These are phyloP conservation scores for Chymomyza caudatula DNA, from an alignment of 2,888 invertebrate species.

Conservation along the genomic window DNA sequence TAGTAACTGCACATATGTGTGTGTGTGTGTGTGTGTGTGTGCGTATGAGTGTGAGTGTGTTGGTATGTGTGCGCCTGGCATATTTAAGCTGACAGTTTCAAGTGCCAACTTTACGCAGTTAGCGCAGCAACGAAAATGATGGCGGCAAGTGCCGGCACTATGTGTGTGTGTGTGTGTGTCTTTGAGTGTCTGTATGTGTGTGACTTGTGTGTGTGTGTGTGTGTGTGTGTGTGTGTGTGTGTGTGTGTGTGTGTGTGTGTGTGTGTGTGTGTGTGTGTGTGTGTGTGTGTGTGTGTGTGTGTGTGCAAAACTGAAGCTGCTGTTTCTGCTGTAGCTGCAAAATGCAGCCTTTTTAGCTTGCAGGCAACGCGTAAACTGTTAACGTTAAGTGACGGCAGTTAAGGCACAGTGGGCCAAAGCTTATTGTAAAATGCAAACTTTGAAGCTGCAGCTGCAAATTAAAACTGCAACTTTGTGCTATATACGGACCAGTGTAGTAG, in stretches of 20 bases:
- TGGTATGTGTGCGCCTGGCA: constrained; percentile 58
- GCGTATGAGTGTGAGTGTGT: constrained; percentile 21
- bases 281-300: constrained; percentile 16
- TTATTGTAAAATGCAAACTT: neutral
- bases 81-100: constrained; percentile 71
- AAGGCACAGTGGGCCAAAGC: constrained; percentile 56
- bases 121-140: constrained; percentile 65
- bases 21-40: constrained; percentile 12
- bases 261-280: constrained; percentile 11
- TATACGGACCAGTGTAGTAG: neutral
- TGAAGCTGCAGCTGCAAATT: constrained; percentile 2
- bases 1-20: constrained; percentile 43
- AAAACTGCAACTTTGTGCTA: constrained; percentile 7
- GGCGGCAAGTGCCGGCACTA: constrained; percentile 50
- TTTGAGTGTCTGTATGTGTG: constrained; percentile 14
- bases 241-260: constrained; percentile 1
- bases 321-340: constrained; percentile 28
- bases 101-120: constrained; percentile 72
- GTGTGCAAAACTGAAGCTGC: constrained; percentile 38
- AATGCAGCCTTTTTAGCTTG: constrained; percentile 63
- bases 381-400: constrained; percentile 71
- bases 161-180: neutral
- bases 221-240: constrained; percentile 14
- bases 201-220: constrained; percentile 13
- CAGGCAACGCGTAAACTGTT: constrained; percentile 70